phyloP scores from a whole-genome alignment of 2,888 invertebrate species.

The Patella pellucida region DNA sequence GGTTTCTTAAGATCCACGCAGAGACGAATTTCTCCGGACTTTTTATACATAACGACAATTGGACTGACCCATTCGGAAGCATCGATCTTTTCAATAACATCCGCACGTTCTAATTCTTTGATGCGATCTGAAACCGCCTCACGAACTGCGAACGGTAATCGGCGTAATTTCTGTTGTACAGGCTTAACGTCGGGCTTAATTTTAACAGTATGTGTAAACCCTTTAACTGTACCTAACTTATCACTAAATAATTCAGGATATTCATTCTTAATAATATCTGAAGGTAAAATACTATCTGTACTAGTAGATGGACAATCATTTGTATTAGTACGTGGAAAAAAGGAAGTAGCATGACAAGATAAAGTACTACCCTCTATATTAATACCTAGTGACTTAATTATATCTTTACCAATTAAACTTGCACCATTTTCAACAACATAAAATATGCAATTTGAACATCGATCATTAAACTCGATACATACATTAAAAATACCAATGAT shows the following conservation, averaged over 20 bases:
- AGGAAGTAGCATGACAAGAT: too few relatives aligned
- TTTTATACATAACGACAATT: neutral
- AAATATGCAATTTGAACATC: too few relatives aligned
- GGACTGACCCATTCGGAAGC: slow-evolving; percentile 9
- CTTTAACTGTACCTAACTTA: neutral
- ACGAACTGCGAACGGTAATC: neutral
- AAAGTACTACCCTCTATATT: too few relatives aligned
- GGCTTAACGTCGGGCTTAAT: slow-evolving; percentile 1
- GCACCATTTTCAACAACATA: too few relatives aligned
- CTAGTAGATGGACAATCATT: neutral
- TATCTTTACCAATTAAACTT: too few relatives aligned
- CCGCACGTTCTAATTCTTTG: neutral
- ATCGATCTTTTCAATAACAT: slow-evolving; percentile 13
- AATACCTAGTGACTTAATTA: too few relatives aligned
- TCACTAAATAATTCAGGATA: neutral
- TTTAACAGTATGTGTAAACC: neutral
- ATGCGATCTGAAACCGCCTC: neutral
- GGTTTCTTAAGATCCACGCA: neutral
- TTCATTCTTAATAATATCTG: too few relatives aligned
- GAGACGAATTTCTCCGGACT: neutral
- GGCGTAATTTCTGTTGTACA: neutral
- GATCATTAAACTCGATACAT: too few relatives aligned
- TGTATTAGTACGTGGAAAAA: neutral
- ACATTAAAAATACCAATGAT: too few relatives aligned
- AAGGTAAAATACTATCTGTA: too few relatives aligned